Percentiles rank a stretch among this genome's conserved stretches.
phyloP scores from a whole-genome alignment of 2,113 vertebrate genomes.

The Cebidichthys violaceus region DNA sequence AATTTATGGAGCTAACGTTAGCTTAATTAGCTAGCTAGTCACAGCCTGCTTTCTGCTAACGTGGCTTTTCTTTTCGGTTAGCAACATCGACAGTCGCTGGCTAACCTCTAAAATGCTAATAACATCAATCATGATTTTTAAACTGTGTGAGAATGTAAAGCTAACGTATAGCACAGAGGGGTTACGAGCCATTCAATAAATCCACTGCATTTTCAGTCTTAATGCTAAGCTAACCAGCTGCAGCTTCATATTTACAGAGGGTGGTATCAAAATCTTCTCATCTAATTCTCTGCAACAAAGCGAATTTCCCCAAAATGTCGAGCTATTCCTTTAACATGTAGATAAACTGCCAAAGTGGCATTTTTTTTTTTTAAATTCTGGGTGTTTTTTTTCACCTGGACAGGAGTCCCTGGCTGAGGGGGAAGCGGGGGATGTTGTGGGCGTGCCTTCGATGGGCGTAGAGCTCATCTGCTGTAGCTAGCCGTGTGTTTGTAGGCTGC shows the following conservation, averaged over 20 bases:
- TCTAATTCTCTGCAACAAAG: not conserved
- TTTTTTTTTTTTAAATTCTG: not conserved
- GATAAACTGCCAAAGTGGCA: constrained; percentile 32
- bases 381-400: not conserved
- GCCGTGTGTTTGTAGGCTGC: constrained; percentile 63
- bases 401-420: constrained; percentile 1
- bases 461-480: constrained; percentile 70
- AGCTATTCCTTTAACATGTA: constrained; percentile 3
- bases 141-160: not conserved
- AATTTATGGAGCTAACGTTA: too few species aligned
- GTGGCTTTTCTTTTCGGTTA: too few species aligned
- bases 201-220: too few species aligned
- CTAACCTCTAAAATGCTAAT: too few species aligned
- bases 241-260: not conserved
- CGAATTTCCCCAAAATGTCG: not conserved
- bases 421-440: constrained; percentile 46
- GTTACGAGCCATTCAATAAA: too few species aligned
- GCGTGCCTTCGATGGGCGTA: constrained; percentile 75
- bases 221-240: not conserved
- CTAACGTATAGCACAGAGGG: not conserved
- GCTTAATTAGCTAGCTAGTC: too few species aligned
- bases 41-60: too few species aligned
- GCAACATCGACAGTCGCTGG: too few species aligned
- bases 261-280: not conserved
- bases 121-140: not conserved